These are phyloP conservation scores for Pristionchus arcanus DNA, from an alignment of 2,888 invertebrate species.

Conservation along the genomic window DNA sequence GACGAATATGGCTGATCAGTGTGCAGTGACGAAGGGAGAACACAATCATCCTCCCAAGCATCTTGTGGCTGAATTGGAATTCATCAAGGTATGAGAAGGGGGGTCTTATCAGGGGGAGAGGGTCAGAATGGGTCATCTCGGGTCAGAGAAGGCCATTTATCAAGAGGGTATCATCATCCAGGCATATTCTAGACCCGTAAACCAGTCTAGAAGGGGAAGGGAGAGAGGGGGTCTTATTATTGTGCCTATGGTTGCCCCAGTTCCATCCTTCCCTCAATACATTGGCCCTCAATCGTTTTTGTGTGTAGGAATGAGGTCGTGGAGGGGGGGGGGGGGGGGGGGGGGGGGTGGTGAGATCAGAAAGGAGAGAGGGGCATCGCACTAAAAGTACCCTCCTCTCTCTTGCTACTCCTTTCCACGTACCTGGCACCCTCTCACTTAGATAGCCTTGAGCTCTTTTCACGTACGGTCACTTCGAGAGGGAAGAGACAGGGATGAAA, in stretches of 20 bases:
- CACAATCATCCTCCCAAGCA: conserved; percentile 78
- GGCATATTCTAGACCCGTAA: background rate
- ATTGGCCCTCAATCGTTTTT: conserved; percentile 46
- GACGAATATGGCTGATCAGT: conserved; percentile 75
- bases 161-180: background rate
- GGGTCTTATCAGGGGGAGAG: background rate
- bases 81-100: conserved; percentile 72
- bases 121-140: background rate
- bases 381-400: conserved; percentile 35
- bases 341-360: background rate
- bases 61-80: conserved; percentile 77
- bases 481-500: conserved; percentile 11
- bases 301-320: conserved; percentile 47
- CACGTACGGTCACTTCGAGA: conserved; percentile 44
- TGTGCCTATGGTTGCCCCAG: conserved; percentile 36
- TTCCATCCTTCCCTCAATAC: conserved; percentile 48
- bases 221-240: conserved; percentile 40
- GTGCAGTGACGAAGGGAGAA: conserved; percentile 75
- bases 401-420: background rate
- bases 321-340: background rate
- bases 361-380: background rate
- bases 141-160: background rate
- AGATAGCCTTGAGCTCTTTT: conserved; percentile 53
- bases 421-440: conserved; percentile 33
- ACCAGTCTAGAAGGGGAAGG: background rate